Base-by-base conservation (phyloP, 1,140 invertebrate genomes). In the Magallana angulata region DNA sequence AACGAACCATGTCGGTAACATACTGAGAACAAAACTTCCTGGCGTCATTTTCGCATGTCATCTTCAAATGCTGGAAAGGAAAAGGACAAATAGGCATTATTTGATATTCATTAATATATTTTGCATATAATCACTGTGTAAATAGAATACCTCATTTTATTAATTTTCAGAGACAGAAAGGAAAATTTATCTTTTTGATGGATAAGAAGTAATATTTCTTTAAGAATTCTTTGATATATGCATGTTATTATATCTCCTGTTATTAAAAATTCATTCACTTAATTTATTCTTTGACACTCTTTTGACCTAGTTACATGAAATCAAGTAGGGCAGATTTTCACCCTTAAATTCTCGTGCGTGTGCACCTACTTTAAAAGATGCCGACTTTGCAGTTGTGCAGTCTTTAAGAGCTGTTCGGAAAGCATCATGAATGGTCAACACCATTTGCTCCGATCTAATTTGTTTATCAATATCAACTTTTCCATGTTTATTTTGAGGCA, bases 391-490 rank as follows among this genome's bases (percentile, higher is more conserved):
- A 30, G 81, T n/a, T 58, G 57, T 85, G 83, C 87, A 91, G 14
- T 89, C 87, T 9, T 88, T 89, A 36, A 86, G 68, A 11, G 91
- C 91, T 11, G 59, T 68, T 82, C 88, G 91, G 91, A 90, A 92
- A 16, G 92, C 91, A 58, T 92, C 91, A 56, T 93, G 92, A 56
- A 93, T 92, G 59, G 88, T 89, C 12, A 93, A 85, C 8, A 93
- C 90, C 91, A 93, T 92, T 83, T 93, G 92, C 81, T 93, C 92
- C 16, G 89, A 91, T 85, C 91, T 90, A 14, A 93, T 88, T 85
- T 93, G 92, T 85, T 91, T 92, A 76, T 93, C 91, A 12, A 92
- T 85, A 81, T 93, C 92, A 57, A 93, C 91, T 36, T 89, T 80
- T 7, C 87, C 87, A 56, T 88, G 88, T 16, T 89, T 88, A 59